Base-by-base conservation (phyloP, 2,888 invertebrate genomes). In the Eilema sororculum region DNA sequence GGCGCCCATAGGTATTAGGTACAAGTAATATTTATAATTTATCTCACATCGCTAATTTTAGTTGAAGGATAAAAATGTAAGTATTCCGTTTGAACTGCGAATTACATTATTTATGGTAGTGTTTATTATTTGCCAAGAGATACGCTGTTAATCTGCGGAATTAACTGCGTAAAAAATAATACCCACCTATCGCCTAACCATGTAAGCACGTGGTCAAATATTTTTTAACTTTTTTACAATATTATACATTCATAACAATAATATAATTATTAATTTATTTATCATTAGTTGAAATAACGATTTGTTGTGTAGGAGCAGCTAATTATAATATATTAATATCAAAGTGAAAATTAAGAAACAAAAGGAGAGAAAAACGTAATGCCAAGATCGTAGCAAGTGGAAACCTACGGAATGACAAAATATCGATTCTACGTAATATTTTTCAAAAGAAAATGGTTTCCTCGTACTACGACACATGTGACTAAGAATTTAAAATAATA, bases 21-120 rank as follows among this genome's bases (percentile, higher is more conserved):
- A 22, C 5, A 57, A 56, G 9, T 10, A n/a, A 24, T 16, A 60
- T 60, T 28, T 58, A 70, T 68, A 52, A n/a, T 73, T 75, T 79
- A 76, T 81, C 76, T 72, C 69, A 62, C 69, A 69, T 63, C 30
- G 67, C 78, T 78, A 71, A 78, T 75, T 74, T 79, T 78, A 71
- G 76, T 75, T 37, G 28, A 46, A 73, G 70, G 70, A 74, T 74
- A 75, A 77, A 76, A 72, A 68, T 28, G 61, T 77, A 72, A 16
- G 12, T 60, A 30, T 24, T 12, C 8, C 25, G 60, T 24, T 59
- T 59, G 22, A 25, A 33, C 2, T 33, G 12, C 6, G 24, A 37
- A 37, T 37, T 37, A 61, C 22, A 37, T 28, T 60, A 60, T 61
- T 61, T 22, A n/a, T 59, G 20, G 60, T 33, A n/a, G 22, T 28